phyloP scores from a whole-genome alignment of 2,113 vertebrate species.

The Ia io region DNA sequence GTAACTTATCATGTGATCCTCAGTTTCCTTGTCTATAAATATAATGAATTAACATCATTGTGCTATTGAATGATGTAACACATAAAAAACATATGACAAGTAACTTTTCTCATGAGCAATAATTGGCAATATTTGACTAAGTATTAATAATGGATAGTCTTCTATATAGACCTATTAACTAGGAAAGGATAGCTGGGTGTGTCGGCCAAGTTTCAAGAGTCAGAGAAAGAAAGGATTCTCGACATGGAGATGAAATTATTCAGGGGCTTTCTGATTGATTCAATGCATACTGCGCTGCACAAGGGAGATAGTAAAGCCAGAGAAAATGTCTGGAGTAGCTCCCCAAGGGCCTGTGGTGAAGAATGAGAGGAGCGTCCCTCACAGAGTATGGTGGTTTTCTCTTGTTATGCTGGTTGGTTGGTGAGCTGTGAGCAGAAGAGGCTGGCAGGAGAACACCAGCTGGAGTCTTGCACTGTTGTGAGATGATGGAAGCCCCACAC shows the following conservation, averaged over 20 bases:
- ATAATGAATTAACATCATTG: not conserved
- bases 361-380: not conserved
- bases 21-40: not conserved
- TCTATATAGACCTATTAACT: not conserved
- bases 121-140: not conserved
- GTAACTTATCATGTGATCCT: not conserved
- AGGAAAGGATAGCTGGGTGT: not conserved
- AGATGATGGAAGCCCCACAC: not conserved
- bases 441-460: not conserved
- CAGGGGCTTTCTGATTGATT: not conserved
- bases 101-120: not conserved
- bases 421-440: not conserved
- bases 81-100: not conserved
- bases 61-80: not conserved
- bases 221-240: not conserved
- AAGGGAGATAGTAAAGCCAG: not conserved
- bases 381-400: not conserved
- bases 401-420: not conserved
- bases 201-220: not conserved
- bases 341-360: not conserved
- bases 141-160: not conserved
- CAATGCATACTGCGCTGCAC: not conserved
- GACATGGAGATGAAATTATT: not conserved
- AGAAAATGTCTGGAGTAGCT: not conserved
- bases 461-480: not conserved